These are phyloP conservation scores for Epizoanthus fatuus DNA, from an alignment of 92 coral and sea anemone genomes.

Conservation along the genomic window DNA sequence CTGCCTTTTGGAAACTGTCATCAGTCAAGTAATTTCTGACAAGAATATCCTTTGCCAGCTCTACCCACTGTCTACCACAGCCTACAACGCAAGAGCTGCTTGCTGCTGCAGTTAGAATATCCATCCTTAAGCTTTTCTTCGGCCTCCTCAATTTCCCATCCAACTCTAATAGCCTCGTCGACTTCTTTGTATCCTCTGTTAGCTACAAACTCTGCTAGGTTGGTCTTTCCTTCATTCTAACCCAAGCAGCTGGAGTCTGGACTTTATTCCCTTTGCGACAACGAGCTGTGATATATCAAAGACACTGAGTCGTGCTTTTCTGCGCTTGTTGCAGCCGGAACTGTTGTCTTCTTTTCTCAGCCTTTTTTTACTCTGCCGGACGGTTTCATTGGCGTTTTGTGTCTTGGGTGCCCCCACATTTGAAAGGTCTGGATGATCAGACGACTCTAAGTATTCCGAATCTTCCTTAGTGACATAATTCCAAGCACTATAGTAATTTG, in stretches of 20 bases:
- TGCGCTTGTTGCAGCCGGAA: background rate
- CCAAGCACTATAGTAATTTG: conserved; percentile 37
- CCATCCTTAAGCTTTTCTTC: conserved; percentile 1
- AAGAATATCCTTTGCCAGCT: conserved; percentile 18
- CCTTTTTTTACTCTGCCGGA: too few species aligned
- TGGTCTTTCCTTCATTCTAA: conserved; percentile 28
- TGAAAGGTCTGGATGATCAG: too few species aligned
- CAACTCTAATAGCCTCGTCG: conserved; percentile 46
- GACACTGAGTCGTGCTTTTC: conserved; percentile 20
- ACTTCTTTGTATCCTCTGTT: conserved; percentile 46
- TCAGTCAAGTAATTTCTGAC: background rate
- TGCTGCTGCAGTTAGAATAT: background rate
- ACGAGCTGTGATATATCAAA: conserved; percentile 49
- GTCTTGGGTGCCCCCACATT: too few species aligned
- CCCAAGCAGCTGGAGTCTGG: conserved; percentile 36
- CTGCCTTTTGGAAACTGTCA: conserved; percentile 9
- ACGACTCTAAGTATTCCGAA: too few species aligned
- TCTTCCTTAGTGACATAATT: background rate
- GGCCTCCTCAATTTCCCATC: conserved; percentile 50
- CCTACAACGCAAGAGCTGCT: conserved; percentile 19
- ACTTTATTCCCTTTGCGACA: conserved; percentile 36
- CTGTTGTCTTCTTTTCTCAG: conserved; percentile 14
- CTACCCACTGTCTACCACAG: conserved; percentile 5
- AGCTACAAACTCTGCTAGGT: conserved; percentile 49
- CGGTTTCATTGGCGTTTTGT: too few species aligned